Evolutionary conservation across 1,140 invertebrate species (phyloP).

Genomic region (Papilio polyxenes): DNA sequence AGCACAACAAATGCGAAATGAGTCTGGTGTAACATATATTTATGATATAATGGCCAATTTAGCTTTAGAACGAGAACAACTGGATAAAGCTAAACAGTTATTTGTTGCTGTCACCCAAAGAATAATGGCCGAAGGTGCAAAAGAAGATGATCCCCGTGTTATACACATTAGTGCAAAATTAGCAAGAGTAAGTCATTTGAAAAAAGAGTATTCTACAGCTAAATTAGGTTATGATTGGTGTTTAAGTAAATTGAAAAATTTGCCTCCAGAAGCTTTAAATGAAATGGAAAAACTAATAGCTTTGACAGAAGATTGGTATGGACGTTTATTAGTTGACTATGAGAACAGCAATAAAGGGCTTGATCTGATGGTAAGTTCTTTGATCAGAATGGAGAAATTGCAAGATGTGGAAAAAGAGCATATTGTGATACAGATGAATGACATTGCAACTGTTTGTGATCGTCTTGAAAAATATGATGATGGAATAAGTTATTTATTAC

Average conservation of each 20-base stretch:
- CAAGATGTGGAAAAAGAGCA: conserved; percentile 87
- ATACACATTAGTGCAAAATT: conserved; percentile 85
- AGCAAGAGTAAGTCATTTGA: conserved; percentile 85
- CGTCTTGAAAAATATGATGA: conserved; percentile 84
- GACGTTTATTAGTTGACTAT: conserved; percentile 85
- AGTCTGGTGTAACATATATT: conserved; percentile 90
- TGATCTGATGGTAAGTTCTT: conserved; percentile 85
- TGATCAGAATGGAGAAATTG: conserved; percentile 84
- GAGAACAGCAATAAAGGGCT: conserved; percentile 85
- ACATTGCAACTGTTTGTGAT: conserved; percentile 89
- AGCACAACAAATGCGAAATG: conserved; percentile 89
- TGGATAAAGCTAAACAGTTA: conserved; percentile 90
- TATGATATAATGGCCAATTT: conserved; percentile 96
- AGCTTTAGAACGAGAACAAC: conserved; percentile 88
- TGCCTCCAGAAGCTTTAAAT: conserved; percentile 77
- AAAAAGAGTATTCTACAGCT: conserved; percentile 84
- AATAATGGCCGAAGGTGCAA: conserved; percentile 84
- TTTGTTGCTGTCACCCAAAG: conserved; percentile 91
- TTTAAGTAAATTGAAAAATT: conserved; percentile 84
- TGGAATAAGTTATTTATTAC: conserved; percentile 86
- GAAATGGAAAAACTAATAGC: conserved; percentile 84
- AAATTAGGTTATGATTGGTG: conserved; percentile 89
- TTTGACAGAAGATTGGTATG: conserved; percentile 91
- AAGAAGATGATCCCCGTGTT: conserved; percentile 88
- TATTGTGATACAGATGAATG: conserved; percentile 90